These are phyloP conservation scores for Pammene fasciana DNA, from an alignment of 2,888 invertebrate genomes.

Conservation along the genomic window DNA sequence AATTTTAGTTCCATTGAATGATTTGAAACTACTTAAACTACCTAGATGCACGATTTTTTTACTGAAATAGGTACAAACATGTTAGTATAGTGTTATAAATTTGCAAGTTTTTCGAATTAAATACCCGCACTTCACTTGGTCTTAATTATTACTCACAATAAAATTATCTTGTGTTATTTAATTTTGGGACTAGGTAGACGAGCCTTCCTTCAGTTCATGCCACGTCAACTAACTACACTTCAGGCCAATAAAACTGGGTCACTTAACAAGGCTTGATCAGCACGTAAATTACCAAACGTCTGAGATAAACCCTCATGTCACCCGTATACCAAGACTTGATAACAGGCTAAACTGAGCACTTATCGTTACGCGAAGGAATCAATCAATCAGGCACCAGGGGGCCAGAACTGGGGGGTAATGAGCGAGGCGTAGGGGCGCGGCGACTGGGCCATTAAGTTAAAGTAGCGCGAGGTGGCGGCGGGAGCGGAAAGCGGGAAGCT, in stretches of 20 bases:
- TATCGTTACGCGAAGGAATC: constrained; percentile 63
- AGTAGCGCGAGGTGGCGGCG: constrained; percentile 35
- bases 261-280: not conserved
- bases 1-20: not conserved
- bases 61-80: too few relatives aligned
- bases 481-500: constrained; percentile 29
- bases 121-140: too few relatives aligned
- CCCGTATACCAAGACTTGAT: constrained; percentile 54
- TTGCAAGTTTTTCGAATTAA: too few relatives aligned
- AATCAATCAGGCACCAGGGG: constrained; percentile 63
- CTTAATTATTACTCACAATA: too few relatives aligned
- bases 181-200: too few relatives aligned
- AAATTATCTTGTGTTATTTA: too few relatives aligned
- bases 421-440: constrained; percentile 41
- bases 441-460: constrained; percentile 37
- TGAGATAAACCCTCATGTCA: constrained; percentile 28
- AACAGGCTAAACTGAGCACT: constrained; percentile 68
- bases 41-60: too few relatives aligned
- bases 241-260: too few relatives aligned
- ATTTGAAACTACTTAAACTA: not conserved
- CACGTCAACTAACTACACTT: too few relatives aligned
- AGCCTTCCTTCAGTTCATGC: too few relatives aligned
- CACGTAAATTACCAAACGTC: constrained; percentile 10
- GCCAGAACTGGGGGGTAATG: constrained; percentile 49
- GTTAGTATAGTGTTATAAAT: too few relatives aligned